Evolutionary conservation across 2,797 vertebrate genomes (phyloP).

Genomic region (Schizopygopsis pylzovi): DNA sequence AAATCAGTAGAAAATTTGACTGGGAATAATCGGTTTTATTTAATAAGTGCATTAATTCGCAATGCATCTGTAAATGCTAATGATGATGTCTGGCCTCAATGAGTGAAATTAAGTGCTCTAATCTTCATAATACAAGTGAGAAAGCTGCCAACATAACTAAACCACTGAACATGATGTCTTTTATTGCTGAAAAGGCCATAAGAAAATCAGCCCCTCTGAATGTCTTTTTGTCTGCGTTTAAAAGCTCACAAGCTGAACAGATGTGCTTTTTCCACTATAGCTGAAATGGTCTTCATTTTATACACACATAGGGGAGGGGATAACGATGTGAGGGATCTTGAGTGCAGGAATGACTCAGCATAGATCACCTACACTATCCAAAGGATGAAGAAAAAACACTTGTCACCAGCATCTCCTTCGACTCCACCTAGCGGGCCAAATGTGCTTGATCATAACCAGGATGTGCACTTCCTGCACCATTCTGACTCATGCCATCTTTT

Average conservation of each 20-base stretch:
- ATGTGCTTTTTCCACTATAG: not conserved
- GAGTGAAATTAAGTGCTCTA: not conserved
- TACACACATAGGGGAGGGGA: not conserved
- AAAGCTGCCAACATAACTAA: not conserved
- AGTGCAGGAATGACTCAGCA: slow-evolving; percentile 50
- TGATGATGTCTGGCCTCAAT: not conserved
- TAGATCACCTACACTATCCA: slow-evolving; percentile 9
- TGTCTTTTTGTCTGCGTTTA: slow-evolving; percentile 1
- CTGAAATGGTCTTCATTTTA: not conserved
- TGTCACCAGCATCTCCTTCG: not conserved
- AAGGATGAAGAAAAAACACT: not conserved
- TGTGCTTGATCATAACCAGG: slow-evolving; percentile 5
- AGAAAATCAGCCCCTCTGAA: not conserved
- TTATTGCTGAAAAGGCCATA: not conserved
- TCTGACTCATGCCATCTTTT: not conserved
- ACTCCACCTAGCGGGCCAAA: not conserved
- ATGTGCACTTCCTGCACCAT: slow-evolving; percentile 15
- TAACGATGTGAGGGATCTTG: not conserved
- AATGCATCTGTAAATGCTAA: not conserved
- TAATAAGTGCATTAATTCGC: not conserved
- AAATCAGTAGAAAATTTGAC: not conserved
- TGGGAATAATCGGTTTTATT: not conserved
- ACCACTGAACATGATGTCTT: not conserved
- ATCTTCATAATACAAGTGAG: not conserved
- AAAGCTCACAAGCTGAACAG: not conserved